Base-by-base conservation (phyloP, 2,797 vertebrate genomes). In the Caiman crocodilus region DNA sequence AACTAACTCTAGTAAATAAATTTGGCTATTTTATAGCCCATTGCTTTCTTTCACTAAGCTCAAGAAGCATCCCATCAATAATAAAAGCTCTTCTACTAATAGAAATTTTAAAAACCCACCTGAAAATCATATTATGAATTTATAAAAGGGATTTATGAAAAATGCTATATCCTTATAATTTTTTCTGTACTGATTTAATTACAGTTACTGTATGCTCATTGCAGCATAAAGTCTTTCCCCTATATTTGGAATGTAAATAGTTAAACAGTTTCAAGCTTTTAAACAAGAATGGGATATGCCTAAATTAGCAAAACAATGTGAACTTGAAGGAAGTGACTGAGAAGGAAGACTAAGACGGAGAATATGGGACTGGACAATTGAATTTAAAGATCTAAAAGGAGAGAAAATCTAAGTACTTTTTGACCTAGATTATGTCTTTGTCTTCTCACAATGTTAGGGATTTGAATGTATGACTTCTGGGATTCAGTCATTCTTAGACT, bases 1-100 rank as follows among this genome's bases (percentile, higher is more conserved):
- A 87, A 71, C 23, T 90, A 80, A 74, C 55, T 85, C 74, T 16
- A 35, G 65, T 71, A 90, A 94, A 92, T 94, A 92, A 65, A 94
- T 76, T 96, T 95, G 84, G 84, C 85, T 92, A 84, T 94, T 87
- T 95, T 91, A 83, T 89, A 58, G 50, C 78, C 96, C 65, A 61
- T 83, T 64, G 3, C 35, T 91, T 82, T 86, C 56, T 57, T 87
- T 87, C 23, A 71, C 65, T 60, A 95, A 78, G 85, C 60, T 77
- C 57, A 56, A 67, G 85, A 93, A 79, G 6, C 8, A 83, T 94
- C 26, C 93, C 57, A 78, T 86, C 89, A 81, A 75, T 80, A 92
- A 82, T 69, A 76, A 85, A 94, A 92, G 73, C 71, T 20, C 3
- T 12, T 78, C 60, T 50, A 64, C 76, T n/a, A 94, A 78, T 79